phyloP scores from a whole-genome alignment of 2,888 invertebrate species.

The Himalopsyche kuldschensis region DNA sequence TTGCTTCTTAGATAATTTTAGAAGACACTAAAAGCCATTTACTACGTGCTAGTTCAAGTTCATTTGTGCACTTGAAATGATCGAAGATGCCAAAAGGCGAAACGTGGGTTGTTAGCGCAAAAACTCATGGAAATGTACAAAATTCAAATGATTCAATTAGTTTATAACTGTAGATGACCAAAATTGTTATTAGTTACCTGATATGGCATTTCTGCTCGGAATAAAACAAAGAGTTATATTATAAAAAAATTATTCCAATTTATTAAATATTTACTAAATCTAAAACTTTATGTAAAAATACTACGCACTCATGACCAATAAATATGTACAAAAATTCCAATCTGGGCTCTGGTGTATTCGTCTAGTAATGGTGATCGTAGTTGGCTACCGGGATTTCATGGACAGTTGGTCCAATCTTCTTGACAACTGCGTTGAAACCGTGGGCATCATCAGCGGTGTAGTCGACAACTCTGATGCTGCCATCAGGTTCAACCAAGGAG shows the following conservation, averaged over 20 bases:
- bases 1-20: no score
- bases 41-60: no score
- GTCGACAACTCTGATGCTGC: slow-evolving; percentile 35
- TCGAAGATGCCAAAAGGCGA: no score
- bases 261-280: background rate
- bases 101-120: no score
- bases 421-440: slow-evolving; percentile 37
- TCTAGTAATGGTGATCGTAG: background rate
- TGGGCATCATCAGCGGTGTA: slow-evolving; percentile 36
- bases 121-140: no score
- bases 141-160: no score
- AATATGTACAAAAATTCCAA: background rate
- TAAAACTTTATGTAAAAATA: background rate
- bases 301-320: background rate
- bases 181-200: no score
- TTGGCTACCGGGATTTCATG: slow-evolving; percentile 24
- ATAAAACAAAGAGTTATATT: background rate
- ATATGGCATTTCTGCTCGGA: no score
- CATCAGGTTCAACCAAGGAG: slow-evolving; percentile 38
- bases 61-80: no score
- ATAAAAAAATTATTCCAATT: background rate
- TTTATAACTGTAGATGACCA: no score
- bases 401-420: slow-evolving; percentile 35
- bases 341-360: background rate
- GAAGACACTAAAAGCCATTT: no score